Conservation (phyloP, 2,888 invertebrate species). For the Melanchra persicariae region DNA sequence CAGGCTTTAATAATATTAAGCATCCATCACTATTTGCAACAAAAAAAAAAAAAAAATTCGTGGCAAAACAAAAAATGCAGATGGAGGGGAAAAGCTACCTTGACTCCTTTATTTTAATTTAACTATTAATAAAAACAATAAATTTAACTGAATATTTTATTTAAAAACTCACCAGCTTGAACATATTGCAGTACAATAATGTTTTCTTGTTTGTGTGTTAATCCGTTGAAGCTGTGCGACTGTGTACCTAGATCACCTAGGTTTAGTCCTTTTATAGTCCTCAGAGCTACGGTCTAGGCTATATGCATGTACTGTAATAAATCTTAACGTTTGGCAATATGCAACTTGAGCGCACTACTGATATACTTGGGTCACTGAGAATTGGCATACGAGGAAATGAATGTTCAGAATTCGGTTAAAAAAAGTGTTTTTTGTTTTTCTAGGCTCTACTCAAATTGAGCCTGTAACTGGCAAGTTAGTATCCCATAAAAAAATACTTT, state of each 20-base stretch:
- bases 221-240: constrained; percentile 70
- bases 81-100: too few species aligned
- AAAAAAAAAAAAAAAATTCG: background rate
- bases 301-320: constrained; percentile 79
- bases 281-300: constrained; percentile 78
- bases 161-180: constrained; percentile 78
- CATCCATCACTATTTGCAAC: too few species aligned
- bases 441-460: too few species aligned
- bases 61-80: background rate
- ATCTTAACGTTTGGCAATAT: constrained; percentile 82
- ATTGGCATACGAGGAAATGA: constrained; percentile 19
- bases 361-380: constrained; percentile 24
- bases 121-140: background rate
- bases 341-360: constrained; percentile 75
- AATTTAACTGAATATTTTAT: constrained; percentile 13
- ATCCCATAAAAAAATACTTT: too few species aligned
- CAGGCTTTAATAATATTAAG: background rate
- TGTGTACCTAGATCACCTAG: constrained; percentile 77
- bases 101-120: background rate
- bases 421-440: background rate
- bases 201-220: constrained; percentile 66
- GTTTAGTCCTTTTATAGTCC: constrained; percentile 85
- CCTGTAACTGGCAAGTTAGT: too few species aligned
- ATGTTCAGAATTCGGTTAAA: background rate
- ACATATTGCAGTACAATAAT: constrained; percentile 73